Conservation (phyloP, 2,888 invertebrate species). For the Xylota sylvarum region DNA sequence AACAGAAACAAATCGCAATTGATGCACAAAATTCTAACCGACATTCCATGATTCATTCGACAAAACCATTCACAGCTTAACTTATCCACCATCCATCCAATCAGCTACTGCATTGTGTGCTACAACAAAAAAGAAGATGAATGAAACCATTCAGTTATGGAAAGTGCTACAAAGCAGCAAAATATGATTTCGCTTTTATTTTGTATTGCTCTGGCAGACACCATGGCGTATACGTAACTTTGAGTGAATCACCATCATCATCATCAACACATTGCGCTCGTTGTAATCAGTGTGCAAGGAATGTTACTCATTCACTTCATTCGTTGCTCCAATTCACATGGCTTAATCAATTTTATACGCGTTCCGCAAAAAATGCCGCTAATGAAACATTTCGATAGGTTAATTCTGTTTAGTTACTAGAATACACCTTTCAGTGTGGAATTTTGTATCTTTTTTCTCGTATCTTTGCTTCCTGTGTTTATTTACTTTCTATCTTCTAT, state of each 20-base stretch:
- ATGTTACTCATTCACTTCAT: neutral
- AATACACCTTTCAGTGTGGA: neutral
- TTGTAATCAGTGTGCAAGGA: neutral
- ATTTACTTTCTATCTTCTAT: neutral
- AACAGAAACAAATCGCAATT: too few species aligned
- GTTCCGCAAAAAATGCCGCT: too few species aligned
- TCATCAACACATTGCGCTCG: neutral
- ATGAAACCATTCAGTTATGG: neutral
- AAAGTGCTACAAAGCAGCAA: neutral
- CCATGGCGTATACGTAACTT: slow-evolving; percentile 34
- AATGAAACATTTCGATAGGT: neutral
- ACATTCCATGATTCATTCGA: too few species aligned
- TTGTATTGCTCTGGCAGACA: slow-evolving; percentile 8
- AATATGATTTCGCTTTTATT: slow-evolving; percentile 1
- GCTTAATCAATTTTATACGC: neutral
- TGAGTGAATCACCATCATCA: slow-evolving; percentile 6
- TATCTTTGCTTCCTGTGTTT: slow-evolving; percentile 1
- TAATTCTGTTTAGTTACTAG: too few species aligned
- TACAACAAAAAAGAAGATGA: neutral
- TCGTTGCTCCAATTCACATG: neutral
- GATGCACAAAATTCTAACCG: too few species aligned
- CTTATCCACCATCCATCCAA: too few species aligned
- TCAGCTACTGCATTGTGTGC: too few species aligned
- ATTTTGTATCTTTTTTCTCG: neutral
- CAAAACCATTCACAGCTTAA: too few species aligned